Evolutionary conservation across 2,888 invertebrate species (phyloP).

Genomic region (Isotomurus palustris): DNA sequence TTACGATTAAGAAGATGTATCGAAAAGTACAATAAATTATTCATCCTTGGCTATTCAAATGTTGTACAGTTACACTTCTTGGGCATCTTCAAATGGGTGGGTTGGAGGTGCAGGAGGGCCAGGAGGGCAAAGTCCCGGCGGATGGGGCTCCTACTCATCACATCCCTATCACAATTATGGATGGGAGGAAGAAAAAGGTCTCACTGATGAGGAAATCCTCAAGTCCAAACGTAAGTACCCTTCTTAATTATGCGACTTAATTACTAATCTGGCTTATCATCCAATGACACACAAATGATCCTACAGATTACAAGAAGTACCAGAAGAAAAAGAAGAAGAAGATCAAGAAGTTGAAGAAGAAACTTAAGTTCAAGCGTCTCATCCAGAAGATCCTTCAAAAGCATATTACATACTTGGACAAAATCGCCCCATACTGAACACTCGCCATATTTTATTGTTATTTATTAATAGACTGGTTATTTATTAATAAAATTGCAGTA

Average conservation of each 20-base stretch:
- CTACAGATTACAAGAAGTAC: slow-evolving; percentile 45
- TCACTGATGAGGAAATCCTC: slow-evolving; percentile 42
- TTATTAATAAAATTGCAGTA: no score
- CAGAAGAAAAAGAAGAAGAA: slow-evolving; percentile 45
- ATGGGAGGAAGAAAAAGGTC: slow-evolving; percentile 21
- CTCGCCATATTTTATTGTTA: no score
- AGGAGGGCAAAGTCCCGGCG: slow-evolving; percentile 20
- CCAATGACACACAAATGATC: neutral
- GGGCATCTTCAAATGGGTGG: slow-evolving; percentile 12
- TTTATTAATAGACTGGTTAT: no score
- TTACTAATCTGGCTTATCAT: neutral
- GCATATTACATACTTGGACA: slow-evolving; percentile 43
- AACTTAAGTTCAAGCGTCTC: slow-evolving; percentile 45
- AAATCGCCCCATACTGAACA: slow-evolving; percentile 41
- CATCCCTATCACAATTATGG: slow-evolving; percentile 5
- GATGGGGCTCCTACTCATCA: slow-evolving; percentile 4
- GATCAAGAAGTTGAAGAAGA: slow-evolving; percentile 45
- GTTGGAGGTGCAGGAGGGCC: neutral
- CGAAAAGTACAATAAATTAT: no score
- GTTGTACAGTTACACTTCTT: slow-evolving; percentile 6
- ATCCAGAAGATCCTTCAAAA: slow-evolving; percentile 42
- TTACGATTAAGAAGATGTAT: no score
- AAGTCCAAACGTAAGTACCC: slow-evolving; percentile 41
- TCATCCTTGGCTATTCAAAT: no score
- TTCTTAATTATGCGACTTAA: neutral